Percentiles rank a stretch among this genome's conserved stretches.
These are phyloP conservation scores for Microctenopoma lineatum DNA, from an alignment of 2,797 vertebrate genomes.

Conservation along the genomic window DNA sequence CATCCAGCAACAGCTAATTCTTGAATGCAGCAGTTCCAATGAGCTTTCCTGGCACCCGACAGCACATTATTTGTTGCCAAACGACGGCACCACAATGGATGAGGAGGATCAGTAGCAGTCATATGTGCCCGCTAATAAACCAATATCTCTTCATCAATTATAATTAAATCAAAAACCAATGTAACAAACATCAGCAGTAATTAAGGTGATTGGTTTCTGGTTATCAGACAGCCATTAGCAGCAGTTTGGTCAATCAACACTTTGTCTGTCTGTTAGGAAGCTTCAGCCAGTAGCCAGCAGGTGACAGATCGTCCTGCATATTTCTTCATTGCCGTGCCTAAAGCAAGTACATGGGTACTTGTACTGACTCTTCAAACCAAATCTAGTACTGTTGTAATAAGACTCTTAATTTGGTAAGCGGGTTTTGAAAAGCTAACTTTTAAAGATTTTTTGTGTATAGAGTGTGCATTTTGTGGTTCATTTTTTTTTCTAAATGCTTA, in stretches of 20 bases:
- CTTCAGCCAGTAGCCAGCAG: too few relatives aligned
- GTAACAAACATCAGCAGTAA: not conserved
- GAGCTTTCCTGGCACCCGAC: not conserved
- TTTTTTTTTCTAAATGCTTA: too few relatives aligned
- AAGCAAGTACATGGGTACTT: too few relatives aligned
- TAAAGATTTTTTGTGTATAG: too few relatives aligned
- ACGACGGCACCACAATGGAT: not conserved
- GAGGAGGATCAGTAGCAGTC: not conserved
- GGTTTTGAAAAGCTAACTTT: too few relatives aligned
- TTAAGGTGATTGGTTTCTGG: conserved; percentile 8
- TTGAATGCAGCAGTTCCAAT: conserved; percentile 4
- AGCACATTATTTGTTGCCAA: not conserved
- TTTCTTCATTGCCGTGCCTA: not conserved
- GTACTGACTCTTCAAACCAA: too few relatives aligned
- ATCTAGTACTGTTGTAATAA: too few relatives aligned
- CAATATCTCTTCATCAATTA: not conserved
- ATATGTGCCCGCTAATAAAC: not conserved
- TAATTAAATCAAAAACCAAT: conserved; percentile 7
- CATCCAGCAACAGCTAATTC: not conserved
- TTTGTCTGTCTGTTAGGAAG: too few relatives aligned
- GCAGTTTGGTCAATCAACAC: not conserved
- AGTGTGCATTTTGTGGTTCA: too few relatives aligned
- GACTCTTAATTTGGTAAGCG: too few relatives aligned
- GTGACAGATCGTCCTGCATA: too few relatives aligned
- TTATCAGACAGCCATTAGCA: not conserved